Base-by-base conservation (phyloP, 2,797 vertebrate genomes). In the Champsocephalus gunnari region DNA sequence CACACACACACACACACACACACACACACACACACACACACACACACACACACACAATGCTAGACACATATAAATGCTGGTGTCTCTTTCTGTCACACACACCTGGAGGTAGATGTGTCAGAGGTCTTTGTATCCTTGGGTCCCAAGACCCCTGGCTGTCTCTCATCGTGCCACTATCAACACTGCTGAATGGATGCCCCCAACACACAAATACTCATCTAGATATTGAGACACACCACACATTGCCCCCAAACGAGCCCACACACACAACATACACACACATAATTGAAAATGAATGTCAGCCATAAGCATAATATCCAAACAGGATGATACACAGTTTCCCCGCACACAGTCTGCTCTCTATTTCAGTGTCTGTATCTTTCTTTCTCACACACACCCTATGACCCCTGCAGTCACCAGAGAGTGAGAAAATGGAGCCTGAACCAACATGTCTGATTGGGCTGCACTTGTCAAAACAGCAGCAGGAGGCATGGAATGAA, bases 391-490 rank as follows among this genome's bases (percentile, higher is more conserved):
- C 60, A 60, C 71, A 75, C 71, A 83, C 77, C 72, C 66, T 67
- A 43, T 84, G 83, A 88, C 81, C 83, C 82, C 56, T 19, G 59
- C 14, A 71, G 85, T 79, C 87, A 85, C 75, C 62, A 74, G 85
- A 91, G 87, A 88, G 83, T 71, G 79, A 89, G 73, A 83, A 88
- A 87, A 89, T 74, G 60, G 73, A 87, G 85, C 72, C 81, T 75
- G 73, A 88, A 82, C 81, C 77, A 80, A 89, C 87, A 89, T 82
- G 85, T 90, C 86, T 90, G 87, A 89, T 88, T 92, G 83, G 86
- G 78, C 81, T 79, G 69, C 63, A 88, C 75, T 88, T 92, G 88
- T 92, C 91, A 92, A 89, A 92, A 86, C 79, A 90, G 84, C 84
- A 87, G 73, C 71, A 71, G 74, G 75, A 87, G 74, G 75, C 68